Percentiles rank a stretch among this genome's conserved stretches.
Conservation (phyloP, 2,888 invertebrate genomes). For the Brachyptera risi region DNA sequence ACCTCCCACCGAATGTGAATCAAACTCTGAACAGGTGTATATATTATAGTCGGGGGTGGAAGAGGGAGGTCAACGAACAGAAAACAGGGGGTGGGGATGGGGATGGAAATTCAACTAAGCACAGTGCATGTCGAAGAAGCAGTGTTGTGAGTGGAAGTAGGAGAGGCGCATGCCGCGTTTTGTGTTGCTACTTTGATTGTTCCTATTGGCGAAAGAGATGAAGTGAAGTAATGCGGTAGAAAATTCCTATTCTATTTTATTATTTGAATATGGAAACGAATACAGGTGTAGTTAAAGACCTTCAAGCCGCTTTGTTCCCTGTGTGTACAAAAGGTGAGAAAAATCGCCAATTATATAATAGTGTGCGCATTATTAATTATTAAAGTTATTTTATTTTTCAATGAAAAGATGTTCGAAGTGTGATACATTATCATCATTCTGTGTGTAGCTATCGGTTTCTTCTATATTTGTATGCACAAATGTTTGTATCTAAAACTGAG, state of each 20-base stretch:
- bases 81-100: neutral
- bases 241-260: too few species aligned
- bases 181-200: neutral
- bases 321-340: slow-evolving; percentile 33
- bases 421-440: too few species aligned
- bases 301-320: slow-evolving; percentile 65
- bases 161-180: neutral
- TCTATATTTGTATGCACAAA: too few species aligned
- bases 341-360: neutral
- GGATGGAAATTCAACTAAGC: too few species aligned
- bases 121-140: neutral
- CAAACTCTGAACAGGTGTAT: too few species aligned
- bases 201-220: neutral
- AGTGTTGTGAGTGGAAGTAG: neutral
- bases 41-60: too few species aligned
- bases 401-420: too few species aligned
- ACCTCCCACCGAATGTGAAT: too few species aligned
- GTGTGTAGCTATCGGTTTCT: too few species aligned
- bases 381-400: neutral
- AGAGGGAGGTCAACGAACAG: too few species aligned
- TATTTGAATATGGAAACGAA: neutral
- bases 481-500: too few species aligned
- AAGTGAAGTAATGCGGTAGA: neutral
- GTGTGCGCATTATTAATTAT: neutral
- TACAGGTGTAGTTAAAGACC: slow-evolving; percentile 50